Evolutionary conservation across 2,113 vertebrate species (phyloP).

Genomic region (Ranitomeya imitator): DNA sequence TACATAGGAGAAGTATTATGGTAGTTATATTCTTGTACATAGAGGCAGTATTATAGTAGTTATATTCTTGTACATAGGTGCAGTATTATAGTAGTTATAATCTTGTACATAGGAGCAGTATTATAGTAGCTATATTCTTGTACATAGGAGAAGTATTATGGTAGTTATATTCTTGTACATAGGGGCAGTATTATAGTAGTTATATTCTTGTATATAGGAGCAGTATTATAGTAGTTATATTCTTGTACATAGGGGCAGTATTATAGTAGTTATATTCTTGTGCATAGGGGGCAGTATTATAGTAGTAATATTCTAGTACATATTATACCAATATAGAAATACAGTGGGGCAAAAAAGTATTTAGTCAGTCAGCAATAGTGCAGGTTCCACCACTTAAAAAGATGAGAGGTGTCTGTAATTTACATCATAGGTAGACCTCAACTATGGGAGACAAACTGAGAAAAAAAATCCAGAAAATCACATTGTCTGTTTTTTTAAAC

Average conservation of each 20-base stretch:
- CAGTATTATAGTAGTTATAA: conserved; percentile 7
- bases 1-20: no score
- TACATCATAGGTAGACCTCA: no score
- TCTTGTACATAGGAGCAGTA: background rate
- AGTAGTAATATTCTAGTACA: background rate
- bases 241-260: background rate
- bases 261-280: conserved; percentile 11
- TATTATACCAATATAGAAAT: no score
- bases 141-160: background rate
- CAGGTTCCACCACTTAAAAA: no score
- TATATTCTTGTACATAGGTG: background rate
- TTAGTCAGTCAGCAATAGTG: no score
- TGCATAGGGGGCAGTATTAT: background rate
- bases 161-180: background rate
- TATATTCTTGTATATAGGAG: background rate
- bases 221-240: conserved; percentile 3
- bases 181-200: conserved; percentile 13
- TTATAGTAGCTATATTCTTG: conserved; percentile 11
- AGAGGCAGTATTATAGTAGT: conserved; percentile 9
- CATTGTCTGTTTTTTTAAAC: no score
- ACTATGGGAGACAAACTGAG: no score
- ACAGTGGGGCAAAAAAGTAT: no score
- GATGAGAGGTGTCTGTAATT: no score
- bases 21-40: background rate
- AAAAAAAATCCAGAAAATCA: no score